Evolutionary conservation across 2,113 vertebrate species (phyloP), one percentile per base, ranked within the genome.

Genomic region (Gnathonemus longibarbis): DNA sequence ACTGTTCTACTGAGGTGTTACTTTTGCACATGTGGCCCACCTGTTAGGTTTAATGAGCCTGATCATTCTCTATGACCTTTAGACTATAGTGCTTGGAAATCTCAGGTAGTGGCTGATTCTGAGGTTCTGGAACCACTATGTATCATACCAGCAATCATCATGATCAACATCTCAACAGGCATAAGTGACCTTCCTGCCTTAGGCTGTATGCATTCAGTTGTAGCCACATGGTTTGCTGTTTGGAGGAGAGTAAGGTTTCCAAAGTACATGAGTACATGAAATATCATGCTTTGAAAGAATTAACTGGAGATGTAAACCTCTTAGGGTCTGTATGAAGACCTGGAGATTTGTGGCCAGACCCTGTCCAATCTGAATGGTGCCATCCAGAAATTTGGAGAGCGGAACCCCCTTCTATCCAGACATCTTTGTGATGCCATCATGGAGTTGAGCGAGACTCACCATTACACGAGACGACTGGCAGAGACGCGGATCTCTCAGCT

Each of bases 331-430:
- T 95, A 96, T 90, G 97, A 98, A 66, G 96, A 97, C 85, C 88
- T 98, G 93, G 97, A 98, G 91, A 91, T 90, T 90, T 98, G 97
- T 87, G 96, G 96, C 70, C 94, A 95, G 89, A 95, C 95, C 77
- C 94, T 99, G 1, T 92, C 96, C 90, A 97, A 98, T 88, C 94
- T 99, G 90, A 97, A 98, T 84, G 94, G 94, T 52, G 96, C 96
- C 0, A 92, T 99, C 3, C 97, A 97, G 50, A 97, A 97, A 50
- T 98, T 99, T 91, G 95, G 96, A 1, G 97, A 97, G 83, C 96
- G 97, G 90, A 97, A 96, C 1, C 90, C 92, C 0, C 94, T 95
- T 0, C 94, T 98, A 91, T 96, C 96, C 88, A 98, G 97, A 90
- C 97, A 97, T n/a, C 94, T 98, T 70, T 92, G 95, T 88, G 97